Evolutionary conservation across 2,113 vertebrate species (phyloP).

Genomic region (Nycticorax nycticorax): DNA sequence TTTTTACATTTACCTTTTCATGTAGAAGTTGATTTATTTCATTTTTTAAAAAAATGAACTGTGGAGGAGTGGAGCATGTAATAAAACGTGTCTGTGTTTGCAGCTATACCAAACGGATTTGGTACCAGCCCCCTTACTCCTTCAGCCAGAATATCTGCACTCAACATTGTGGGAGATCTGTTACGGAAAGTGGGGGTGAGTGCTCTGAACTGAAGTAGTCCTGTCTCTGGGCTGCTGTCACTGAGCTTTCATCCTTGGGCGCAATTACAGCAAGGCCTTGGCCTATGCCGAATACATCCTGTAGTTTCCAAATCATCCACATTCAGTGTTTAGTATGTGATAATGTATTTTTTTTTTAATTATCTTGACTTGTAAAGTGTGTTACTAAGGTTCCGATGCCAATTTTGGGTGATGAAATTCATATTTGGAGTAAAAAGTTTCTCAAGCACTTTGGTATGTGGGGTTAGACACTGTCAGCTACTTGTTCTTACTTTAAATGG

Average conservation of each 20-base stretch:
- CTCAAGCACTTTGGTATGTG: not conserved
- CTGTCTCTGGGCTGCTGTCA: not conserved
- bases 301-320: not conserved
- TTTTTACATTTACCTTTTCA: not conserved
- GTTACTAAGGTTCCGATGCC: not conserved
- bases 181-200: slow-evolving; percentile 97
- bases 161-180: slow-evolving; percentile 98
- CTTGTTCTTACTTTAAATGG: not conserved
- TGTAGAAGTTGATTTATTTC: not conserved
- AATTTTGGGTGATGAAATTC: not conserved
- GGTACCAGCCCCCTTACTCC: slow-evolving; percentile 91
- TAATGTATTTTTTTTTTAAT: not conserved
- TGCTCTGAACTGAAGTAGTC: not conserved
- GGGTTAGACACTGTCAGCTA: not conserved
- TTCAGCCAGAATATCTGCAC: slow-evolving; percentile 95
- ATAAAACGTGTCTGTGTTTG: not conserved
- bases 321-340: not conserved
- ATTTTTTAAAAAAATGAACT: not conserved
- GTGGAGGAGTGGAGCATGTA: not conserved
- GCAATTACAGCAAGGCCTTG: accelerated
- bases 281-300: accelerated
- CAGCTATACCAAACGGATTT: slow-evolving; percentile 93
- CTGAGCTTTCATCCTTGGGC: not conserved
- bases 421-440: not conserved
- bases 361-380: not conserved